Conservation (phyloP, 2,888 invertebrate genomes). For the Cephonodes hylas region DNA sequence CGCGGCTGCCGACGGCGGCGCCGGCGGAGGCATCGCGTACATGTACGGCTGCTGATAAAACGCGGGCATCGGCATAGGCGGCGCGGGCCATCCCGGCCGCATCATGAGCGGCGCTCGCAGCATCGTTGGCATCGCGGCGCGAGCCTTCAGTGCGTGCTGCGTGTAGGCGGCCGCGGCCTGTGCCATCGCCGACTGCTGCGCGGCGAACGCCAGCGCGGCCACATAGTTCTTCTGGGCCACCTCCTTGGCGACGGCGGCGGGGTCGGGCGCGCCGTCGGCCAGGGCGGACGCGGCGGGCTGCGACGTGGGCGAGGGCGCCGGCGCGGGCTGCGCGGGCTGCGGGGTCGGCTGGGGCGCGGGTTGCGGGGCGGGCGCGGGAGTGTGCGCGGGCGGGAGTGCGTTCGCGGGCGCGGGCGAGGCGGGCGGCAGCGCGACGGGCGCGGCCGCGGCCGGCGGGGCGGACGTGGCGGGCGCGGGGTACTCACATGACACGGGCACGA, state of each 20-base stretch:
- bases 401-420: slow-evolving; percentile 78
- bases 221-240: slow-evolving; percentile 92
- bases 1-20: slow-evolving; percentile 65
- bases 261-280: slow-evolving; percentile 41
- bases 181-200: slow-evolving; percentile 71
- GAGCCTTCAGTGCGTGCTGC: slow-evolving; percentile 86
- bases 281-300: slow-evolving; percentile 42
- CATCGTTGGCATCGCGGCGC: slow-evolving; percentile 78
- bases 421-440: slow-evolving; percentile 77
- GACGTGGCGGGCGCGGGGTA: slow-evolving; percentile 88
- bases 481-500: slow-evolving; percentile 99
- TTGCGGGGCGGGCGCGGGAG: slow-evolving; percentile 83
- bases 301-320: slow-evolving; percentile 44
- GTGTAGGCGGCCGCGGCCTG: slow-evolving; percentile 72
- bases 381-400: slow-evolving; percentile 39
- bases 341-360: slow-evolving; percentile 58
- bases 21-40: slow-evolving; percentile 77
- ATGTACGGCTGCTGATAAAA: slow-evolving; percentile 78
- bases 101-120: slow-evolving; percentile 71
- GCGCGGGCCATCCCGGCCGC: slow-evolving; percentile 71
- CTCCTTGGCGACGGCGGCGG: slow-evolving; percentile 86
- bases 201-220: slow-evolving; percentile 82
- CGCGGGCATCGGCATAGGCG: slow-evolving; percentile 71
- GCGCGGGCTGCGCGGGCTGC: slow-evolving; percentile 69
- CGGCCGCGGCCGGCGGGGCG: slow-evolving; percentile 79